Evolutionary conservation across 2,888 invertebrate species (phyloP).

Genomic region (Patella depressa): DNA sequence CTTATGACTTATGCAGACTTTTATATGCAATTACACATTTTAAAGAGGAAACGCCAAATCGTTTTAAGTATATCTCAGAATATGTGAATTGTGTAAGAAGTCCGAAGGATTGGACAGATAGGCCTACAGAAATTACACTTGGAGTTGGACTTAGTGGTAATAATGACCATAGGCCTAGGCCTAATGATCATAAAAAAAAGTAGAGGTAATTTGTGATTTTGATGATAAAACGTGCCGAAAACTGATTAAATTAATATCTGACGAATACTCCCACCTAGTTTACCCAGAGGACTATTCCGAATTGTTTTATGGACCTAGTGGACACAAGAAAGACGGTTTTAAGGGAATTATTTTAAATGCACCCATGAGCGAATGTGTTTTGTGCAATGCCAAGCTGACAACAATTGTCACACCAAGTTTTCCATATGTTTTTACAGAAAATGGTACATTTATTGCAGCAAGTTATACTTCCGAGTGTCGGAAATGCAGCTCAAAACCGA

Average conservation of each 20-base stretch:
- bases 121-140: too few relatives aligned
- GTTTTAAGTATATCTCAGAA: neutral
- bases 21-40: neutral
- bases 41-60: neutral
- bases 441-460: neutral
- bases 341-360: neutral
- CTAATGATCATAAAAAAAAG: neutral
- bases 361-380: neutral
- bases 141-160: too few relatives aligned
- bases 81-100: neutral
- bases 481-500: neutral
- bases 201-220: neutral
- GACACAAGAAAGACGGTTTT: neutral
- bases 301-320: neutral
- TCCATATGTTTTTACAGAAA: neutral
- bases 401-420: neutral
- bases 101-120: too few relatives aligned
- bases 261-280: neutral
- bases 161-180: too few relatives aligned
- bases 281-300: neutral
- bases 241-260: neutral
- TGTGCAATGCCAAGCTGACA: neutral
- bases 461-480: slow-evolving; percentile 3
- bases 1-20: neutral
- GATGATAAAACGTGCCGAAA: neutral